Evolutionary conservation across 2,797 vertebrate species (phyloP), one percentile per base, ranked within the genome.

Genomic region (Tapera naevia): DNA sequence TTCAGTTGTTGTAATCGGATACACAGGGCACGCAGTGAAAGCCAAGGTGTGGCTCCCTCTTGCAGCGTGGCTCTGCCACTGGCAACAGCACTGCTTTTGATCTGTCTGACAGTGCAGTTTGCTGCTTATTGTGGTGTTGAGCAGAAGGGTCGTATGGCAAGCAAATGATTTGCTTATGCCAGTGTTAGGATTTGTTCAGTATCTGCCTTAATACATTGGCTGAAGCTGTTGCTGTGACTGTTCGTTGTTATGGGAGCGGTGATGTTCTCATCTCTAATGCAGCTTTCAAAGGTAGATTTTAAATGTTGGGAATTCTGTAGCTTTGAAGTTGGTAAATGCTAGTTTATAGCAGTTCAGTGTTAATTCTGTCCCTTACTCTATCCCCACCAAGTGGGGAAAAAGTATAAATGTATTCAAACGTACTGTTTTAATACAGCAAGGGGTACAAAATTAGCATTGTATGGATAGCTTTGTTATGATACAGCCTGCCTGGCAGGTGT

Each of bases 1-100:
- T 73, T 95, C 28, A 58, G 17, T 66, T 93, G 75, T 91, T 84
- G 73, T 88, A 90, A 79, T 27, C 62, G 54, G 76, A 86, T 95
- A 61, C 48, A 30, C 33, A 13, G 32, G 37, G 50, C 17, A 25
- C 1, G 2, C 45, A 35, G 57, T 73, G 88, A 62, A 32, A 67
- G 27, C 27, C 19, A 7, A 58, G 8, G 18, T 35, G 30, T 80
- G 82, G 65, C 61, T 91, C 82, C 15, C 25, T 80, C 0, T 14
- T 27, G 78, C 64, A 43, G 43, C 12, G 35, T 46, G 62, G 30
- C 35, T 61, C 3, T 56, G 61, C 23, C 86, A n/a, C 35, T 72
- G 21, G 65, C 46, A 66, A n/a, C 43, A 83, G 35, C 39, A 50
- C 33, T 89, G 33, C 66, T 69, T 32, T 61, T 41, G 13, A 23